Conservation (phyloP, 2,888 invertebrate genomes). For the Shargacucullia verbasci region DNA sequence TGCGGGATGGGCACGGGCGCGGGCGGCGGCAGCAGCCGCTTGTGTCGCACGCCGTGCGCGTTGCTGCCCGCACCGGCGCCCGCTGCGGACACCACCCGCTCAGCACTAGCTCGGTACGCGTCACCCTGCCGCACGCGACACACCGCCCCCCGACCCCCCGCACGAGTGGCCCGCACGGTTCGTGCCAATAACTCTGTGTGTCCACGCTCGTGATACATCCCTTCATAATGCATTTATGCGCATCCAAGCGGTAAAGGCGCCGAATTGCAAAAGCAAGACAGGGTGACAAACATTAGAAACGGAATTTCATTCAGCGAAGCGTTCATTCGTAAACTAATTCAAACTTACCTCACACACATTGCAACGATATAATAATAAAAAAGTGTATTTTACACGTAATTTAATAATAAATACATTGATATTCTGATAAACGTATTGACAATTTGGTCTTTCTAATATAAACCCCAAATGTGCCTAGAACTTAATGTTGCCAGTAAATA, state of each 20-base stretch:
- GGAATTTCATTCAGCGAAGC: constrained; percentile 66
- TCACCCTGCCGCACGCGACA: constrained; percentile 41
- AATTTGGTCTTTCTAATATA: constrained; percentile 44
- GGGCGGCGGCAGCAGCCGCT: constrained; percentile 94
- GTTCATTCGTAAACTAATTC: constrained; percentile 51
- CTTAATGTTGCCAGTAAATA: constrained; percentile 58
- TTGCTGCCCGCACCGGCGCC: constrained; percentile 90
- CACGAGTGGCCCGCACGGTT: constrained; percentile 1
- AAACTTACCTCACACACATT: constrained; percentile 65
- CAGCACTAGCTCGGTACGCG: constrained; percentile 66
- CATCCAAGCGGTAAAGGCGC: constrained; percentile 50
- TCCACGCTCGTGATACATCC: constrained; percentile 28
- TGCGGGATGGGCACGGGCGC: constrained; percentile 95
- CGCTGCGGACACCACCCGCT: constrained; percentile 87
- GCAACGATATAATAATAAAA: constrained; percentile 39
- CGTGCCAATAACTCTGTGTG: constrained; percentile 23
- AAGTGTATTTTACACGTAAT: constrained; percentile 59
- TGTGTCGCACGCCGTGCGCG: constrained; percentile 95
- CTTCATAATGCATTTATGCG: constrained; percentile 38
- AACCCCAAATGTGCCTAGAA: constrained; percentile 50
- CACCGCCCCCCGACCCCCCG: neutral
- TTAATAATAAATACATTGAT: constrained; percentile 45
- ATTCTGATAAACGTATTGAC: constrained; percentile 38
- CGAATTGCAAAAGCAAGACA: constrained; percentile 74
- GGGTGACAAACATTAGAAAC: constrained; percentile 71